Evolutionary conservation across 2,888 invertebrate species (phyloP).

Genomic region (Hedychridium roseum): DNA sequence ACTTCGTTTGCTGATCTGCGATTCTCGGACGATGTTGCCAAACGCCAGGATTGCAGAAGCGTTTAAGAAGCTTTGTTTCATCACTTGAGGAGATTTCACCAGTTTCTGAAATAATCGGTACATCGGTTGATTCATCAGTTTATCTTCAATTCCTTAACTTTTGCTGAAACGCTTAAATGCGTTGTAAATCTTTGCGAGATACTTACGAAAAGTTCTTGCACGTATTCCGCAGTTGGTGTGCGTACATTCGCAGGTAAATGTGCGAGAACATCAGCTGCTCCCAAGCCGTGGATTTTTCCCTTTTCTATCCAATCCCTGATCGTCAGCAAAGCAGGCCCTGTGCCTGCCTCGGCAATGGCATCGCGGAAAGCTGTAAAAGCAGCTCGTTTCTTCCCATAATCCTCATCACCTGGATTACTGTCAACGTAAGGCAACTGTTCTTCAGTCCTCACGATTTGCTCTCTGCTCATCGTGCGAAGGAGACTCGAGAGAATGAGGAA

Average conservation of each 20-base stretch:
- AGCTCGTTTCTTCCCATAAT: constrained; percentile 60
- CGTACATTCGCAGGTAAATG: constrained; percentile 66
- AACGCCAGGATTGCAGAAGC: constrained; percentile 70
- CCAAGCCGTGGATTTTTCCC: constrained; percentile 66
- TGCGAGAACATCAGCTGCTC: constrained; percentile 70
- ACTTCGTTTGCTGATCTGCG: constrained; percentile 68
- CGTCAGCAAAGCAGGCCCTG: constrained; percentile 72
- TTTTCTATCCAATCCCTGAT: constrained; percentile 71
- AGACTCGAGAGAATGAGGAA: constrained; percentile 70
- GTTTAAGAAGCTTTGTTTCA: constrained; percentile 66
- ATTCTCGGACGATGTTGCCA: constrained; percentile 69
- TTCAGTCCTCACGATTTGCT: constrained; percentile 69
- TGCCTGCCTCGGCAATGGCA: constrained; percentile 73
- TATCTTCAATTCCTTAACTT: too few relatives aligned
- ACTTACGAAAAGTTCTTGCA: constrained; percentile 69
- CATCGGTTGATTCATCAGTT: too few relatives aligned
- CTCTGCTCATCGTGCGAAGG: constrained; percentile 70
- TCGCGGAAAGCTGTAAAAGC: constrained; percentile 74
- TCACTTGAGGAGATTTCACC: constrained; percentile 67
- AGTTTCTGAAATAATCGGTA: constrained; percentile 62
- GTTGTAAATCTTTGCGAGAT: too few relatives aligned
- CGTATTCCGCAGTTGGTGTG: constrained; percentile 71
- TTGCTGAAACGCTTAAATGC: too few relatives aligned
- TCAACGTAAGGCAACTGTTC: constrained; percentile 65
- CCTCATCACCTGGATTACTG: constrained; percentile 47